Base-by-base conservation (phyloP, 2,888 invertebrate species). In the Bombylius discolor region DNA sequence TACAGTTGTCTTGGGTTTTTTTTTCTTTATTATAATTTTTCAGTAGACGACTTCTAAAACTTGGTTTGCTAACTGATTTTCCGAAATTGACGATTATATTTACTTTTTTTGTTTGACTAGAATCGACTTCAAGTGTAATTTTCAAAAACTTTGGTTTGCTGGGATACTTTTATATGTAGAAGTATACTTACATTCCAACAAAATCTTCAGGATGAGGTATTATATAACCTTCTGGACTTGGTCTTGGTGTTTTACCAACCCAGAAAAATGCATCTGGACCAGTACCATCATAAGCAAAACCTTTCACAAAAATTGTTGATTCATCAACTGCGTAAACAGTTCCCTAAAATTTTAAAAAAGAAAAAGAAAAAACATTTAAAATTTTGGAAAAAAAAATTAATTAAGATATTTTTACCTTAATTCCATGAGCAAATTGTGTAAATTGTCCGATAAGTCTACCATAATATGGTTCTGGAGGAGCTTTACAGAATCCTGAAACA, bases 211-310 rank as follows among this genome's bases (percentile, higher is more conserved):
- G 91, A 70, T 89, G 91, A 31, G 92, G 90, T 67, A 93, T 86
- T 59, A 90, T 82, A 59, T 81, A 84, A 58, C 92, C 93, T 53
- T 87, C 85, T 31, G 90, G 90, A 62, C 84, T 84, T 4, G 91
- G 91, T 61, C 85, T 79, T 3, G 83, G 79, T 5, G 85, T 83
- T 66, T 87, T 88, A 13, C 92, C 92, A 58, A 90, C 87, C 92
- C 91, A 93, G 78, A 93, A 93, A 76, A 84, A 90, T 1, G 91
- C 89, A 69, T 88, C 89, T 59, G 91, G 89, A 9, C 87, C 91
- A 8, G 84, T 85, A 47, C 93, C 93, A 67, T 92, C 92, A 70
- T 93, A 94, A 49, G 83, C 84, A 74, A 94, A 93, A 47, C 85
- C 86, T 66, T 87, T 85, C 66, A 94, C 85, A 76, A 87, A 92